Conservation (phyloP, 1,140 invertebrate genomes). For the Catajapyx aquilonaris region DNA sequence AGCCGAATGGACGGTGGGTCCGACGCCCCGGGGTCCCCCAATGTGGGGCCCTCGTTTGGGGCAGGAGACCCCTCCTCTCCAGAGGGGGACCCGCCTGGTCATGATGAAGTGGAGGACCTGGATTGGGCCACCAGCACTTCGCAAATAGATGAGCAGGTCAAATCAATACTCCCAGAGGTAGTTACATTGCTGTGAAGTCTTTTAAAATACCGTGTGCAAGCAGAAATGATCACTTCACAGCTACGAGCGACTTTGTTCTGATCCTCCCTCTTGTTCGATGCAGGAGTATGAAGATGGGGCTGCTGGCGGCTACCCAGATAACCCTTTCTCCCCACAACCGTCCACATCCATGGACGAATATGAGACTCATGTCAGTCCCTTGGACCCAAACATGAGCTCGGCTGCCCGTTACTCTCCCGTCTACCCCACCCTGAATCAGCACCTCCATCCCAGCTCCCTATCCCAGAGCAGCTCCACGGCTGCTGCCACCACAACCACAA, state of each 20-base stretch:
- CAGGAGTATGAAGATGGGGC: constrained; percentile 29
- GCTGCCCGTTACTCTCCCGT: constrained; percentile 30
- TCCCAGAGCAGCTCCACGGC: not conserved
- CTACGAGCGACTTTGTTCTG: too few relatives aligned
- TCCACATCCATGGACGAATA: constrained; percentile 16
- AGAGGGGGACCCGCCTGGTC: not conserved
- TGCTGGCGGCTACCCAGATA: constrained; percentile 20
- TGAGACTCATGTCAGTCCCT: constrained; percentile 29
- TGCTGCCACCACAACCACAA: not conserved
- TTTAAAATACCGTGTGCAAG: too few relatives aligned
- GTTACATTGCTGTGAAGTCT: too few relatives aligned
- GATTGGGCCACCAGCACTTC: constrained; percentile 1
- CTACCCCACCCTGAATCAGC: constrained; percentile 4
- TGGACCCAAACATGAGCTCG: constrained; percentile 35
- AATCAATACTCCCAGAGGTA: too few relatives aligned
- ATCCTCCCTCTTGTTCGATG: too few relatives aligned
- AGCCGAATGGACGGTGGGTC: not conserved
- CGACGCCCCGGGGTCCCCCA: not conserved
- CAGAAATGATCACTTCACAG: too few relatives aligned
- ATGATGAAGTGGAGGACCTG: not conserved
- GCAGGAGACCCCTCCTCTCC: not conserved
- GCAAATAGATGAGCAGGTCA: not conserved
- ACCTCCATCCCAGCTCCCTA: constrained; percentile 3
- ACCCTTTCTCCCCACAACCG: constrained; percentile 20
- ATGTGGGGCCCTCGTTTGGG: not conserved